phyloP scores from a whole-genome alignment of 1,140 invertebrate genomes.

The Euwallacea fornicatus region DNA sequence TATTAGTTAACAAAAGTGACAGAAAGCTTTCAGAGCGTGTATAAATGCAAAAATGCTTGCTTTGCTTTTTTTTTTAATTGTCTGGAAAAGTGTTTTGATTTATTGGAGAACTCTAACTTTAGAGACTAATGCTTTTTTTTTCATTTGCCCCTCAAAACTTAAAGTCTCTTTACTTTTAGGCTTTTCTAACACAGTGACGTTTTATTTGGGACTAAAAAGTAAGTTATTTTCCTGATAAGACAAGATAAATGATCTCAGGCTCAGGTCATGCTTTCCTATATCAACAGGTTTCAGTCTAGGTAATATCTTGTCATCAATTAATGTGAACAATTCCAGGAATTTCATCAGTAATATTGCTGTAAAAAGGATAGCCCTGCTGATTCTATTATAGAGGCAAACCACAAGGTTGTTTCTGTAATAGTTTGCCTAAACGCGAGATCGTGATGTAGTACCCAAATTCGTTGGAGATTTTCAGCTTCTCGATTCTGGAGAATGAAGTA shows the following conservation, averaged over 20 bases:
- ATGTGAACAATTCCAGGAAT: neutral
- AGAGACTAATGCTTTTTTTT: slow-evolving; percentile 1
- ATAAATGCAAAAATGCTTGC: slow-evolving; percentile 18
- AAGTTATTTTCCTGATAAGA: slow-evolving; percentile 8
- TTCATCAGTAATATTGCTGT: neutral
- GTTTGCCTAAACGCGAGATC: slow-evolving; percentile 43
- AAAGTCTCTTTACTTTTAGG: slow-evolving; percentile 16
- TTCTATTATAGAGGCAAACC: slow-evolving; percentile 18
- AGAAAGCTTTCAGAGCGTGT: slow-evolving; percentile 6
- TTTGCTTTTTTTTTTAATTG: slow-evolving; percentile 16
- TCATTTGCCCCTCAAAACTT: slow-evolving; percentile 9
- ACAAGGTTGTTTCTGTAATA: no score
- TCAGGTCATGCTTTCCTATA: neutral
- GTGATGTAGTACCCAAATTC: slow-evolving; percentile 53
- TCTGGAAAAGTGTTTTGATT: slow-evolving; percentile 23
- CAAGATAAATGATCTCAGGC: slow-evolving; percentile 10
- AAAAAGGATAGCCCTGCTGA: slow-evolving; percentile 11
- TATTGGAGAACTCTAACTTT: slow-evolving; percentile 16
- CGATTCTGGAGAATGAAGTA: slow-evolving; percentile 51
- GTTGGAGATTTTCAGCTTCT: slow-evolving; percentile 54
- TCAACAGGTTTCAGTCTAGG: neutral
- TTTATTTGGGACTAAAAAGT: slow-evolving; percentile 5
- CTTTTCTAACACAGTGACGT: neutral
- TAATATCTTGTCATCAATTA: neutral
- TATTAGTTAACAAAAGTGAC: slow-evolving; percentile 23